phyloP scores from a whole-genome alignment of 2,888 invertebrate genomes.

The Eilema sororculum region DNA sequence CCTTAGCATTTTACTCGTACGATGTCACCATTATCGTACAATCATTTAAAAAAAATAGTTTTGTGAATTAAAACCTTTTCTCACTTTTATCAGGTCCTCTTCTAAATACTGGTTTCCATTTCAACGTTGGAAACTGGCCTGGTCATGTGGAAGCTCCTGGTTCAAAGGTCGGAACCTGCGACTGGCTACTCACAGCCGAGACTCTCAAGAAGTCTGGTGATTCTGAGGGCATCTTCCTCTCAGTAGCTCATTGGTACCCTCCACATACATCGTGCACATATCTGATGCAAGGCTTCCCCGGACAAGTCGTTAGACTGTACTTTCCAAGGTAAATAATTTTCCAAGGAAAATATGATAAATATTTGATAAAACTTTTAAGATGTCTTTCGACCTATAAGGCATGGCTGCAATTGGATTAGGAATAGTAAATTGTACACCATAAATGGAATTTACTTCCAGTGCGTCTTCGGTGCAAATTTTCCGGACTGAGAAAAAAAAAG shows the following conservation, averaged over 20 bases:
- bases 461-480: not conserved
- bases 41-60: too few species aligned
- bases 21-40: too few species aligned
- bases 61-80: not conserved
- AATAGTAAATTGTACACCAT: not conserved
- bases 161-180: conserved; percentile 94
- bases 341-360: not conserved
- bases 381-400: not conserved
- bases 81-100: conserved; percentile 90
- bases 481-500: not conserved
- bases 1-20: too few species aligned
- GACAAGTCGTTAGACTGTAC: conserved; percentile 95
- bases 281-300: conserved; percentile 94
- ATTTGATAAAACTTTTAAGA: not conserved
- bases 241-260: conserved; percentile 97
- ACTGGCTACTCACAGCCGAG: conserved; percentile 95
- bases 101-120: conserved; percentile 97
- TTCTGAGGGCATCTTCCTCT: conserved; percentile 95
- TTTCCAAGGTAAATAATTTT: conserved; percentile 91
- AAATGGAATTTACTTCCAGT: not conserved
- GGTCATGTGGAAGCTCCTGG: conserved; percentile 96
- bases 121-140: conserved; percentile 98
- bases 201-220: conserved; percentile 92
- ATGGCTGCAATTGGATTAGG: not conserved
- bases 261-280: conserved; percentile 97